Conservation (phyloP, 2,888 invertebrate species). For the Ferrisia virgata region DNA sequence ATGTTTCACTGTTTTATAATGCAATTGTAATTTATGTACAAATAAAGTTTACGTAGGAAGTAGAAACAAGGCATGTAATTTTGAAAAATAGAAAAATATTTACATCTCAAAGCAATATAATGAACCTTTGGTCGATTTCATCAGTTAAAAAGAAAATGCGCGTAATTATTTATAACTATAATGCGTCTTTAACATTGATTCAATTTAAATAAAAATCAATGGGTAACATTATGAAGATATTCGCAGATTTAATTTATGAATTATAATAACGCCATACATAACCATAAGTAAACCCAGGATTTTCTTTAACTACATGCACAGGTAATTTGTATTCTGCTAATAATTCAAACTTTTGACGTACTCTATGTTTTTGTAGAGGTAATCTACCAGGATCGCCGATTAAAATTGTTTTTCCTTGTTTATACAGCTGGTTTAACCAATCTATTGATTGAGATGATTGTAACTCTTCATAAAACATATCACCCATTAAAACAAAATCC, state of each 20-base stretch:
- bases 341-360: neutral
- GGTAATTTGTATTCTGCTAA: neutral
- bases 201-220: no score
- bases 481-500: slow-evolving; percentile 65
- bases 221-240: no score
- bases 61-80: no score
- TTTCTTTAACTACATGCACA: neutral
- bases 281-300: neutral
- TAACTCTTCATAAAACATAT: slow-evolving; percentile 67
- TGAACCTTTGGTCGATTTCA: no score
- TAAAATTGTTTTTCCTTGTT: slow-evolving; percentile 55
- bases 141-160: no score
- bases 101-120: no score
- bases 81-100: no score
- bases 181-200: no score
- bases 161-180: neutral
- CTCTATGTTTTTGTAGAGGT: slow-evolving; percentile 50
- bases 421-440: slow-evolving; percentile 57
- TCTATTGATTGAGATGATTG: slow-evolving; percentile 57
- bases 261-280: neutral
- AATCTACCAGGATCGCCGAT: slow-evolving; percentile 64
- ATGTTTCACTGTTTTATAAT: no score
- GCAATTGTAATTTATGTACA: no score
- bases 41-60: no score
- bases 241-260: neutral